Conservation (phyloP, 2,888 invertebrate genomes). For the Platycheirus rosarum region DNA sequence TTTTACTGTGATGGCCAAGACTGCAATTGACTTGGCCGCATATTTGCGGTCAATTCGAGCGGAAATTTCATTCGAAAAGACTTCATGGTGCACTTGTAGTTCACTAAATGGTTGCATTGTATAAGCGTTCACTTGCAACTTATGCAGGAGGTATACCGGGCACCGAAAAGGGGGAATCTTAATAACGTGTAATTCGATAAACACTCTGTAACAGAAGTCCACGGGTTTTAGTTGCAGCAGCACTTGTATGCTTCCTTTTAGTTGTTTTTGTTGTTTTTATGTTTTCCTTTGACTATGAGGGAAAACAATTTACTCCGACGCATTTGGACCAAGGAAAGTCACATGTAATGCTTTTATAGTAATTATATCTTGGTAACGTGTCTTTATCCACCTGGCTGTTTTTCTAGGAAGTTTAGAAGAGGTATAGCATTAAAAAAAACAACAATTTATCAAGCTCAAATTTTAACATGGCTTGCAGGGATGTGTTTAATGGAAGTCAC, state of each 20-base stretch:
- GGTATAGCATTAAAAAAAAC: no score
- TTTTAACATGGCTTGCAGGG: no score
- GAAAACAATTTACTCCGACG: slow-evolving; percentile 47
- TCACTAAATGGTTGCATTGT: slow-evolving; percentile 67
- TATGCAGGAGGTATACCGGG: neutral
- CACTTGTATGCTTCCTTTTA: slow-evolving; percentile 52
- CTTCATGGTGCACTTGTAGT: slow-evolving; percentile 63
- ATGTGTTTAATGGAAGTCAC: no score
- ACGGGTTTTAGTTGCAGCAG: slow-evolving; percentile 51
- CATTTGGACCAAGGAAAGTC: slow-evolving; percentile 26
- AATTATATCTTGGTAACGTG: neutral
- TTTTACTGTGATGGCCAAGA: slow-evolving; percentile 58
- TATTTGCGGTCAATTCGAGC: slow-evolving; percentile 72
- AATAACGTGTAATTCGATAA: slow-evolving; percentile 71
- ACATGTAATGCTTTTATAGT: slow-evolving; percentile 40
- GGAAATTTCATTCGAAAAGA: slow-evolving; percentile 65
- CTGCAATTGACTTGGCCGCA: slow-evolving; percentile 71
- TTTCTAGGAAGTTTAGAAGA: neutral
- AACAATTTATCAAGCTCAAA: no score
- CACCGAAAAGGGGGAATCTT: slow-evolving; percentile 12
- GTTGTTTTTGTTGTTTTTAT: neutral
- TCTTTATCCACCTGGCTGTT: neutral
- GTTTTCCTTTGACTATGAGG: slow-evolving; percentile 21
- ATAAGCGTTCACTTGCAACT: slow-evolving; percentile 28
- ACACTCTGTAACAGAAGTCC: slow-evolving; percentile 67